Conservation (phyloP, 2,888 invertebrate genomes). For the Sinelater perroti region DNA sequence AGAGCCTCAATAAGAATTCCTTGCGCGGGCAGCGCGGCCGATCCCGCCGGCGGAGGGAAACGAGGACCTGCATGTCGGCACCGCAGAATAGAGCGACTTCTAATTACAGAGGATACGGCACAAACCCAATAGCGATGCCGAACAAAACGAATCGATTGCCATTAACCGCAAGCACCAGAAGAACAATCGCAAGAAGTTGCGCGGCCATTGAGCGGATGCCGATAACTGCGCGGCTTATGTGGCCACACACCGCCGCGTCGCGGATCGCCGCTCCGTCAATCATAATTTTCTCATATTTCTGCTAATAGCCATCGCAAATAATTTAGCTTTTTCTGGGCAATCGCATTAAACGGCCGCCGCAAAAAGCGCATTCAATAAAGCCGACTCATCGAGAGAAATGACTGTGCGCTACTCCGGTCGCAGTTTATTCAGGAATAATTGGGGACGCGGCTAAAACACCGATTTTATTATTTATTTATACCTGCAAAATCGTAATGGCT, state of each 20-base stretch:
- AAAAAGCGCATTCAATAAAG: conserved; percentile 1
- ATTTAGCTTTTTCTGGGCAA: conserved; percentile 20
- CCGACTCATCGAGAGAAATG: conserved; percentile 7
- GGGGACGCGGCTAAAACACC: no score
- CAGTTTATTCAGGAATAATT: conserved; percentile 4
- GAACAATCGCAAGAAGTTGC: conserved; percentile 51
- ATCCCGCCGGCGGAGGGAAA: no score
- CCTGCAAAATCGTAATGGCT: no score
- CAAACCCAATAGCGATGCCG: conserved; percentile 49
- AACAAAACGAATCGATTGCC: conserved; percentile 57
- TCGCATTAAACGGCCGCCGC: neutral
- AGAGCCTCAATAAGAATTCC: conserved; percentile 14
- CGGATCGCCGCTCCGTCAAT: conserved; percentile 48
- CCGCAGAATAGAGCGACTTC: conserved; percentile 38
- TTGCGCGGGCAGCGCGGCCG: neutral
- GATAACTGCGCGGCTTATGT: conserved; percentile 50
- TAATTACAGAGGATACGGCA: conserved; percentile 43
- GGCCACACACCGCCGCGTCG: conserved; percentile 51
- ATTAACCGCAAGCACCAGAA: conserved; percentile 53
- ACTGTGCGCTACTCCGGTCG: neutral
- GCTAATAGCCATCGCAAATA: conserved; percentile 22
- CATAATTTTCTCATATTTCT: conserved; percentile 48
- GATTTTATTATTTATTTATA: no score
- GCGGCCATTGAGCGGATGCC: conserved; percentile 51
- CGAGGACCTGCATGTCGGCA: conserved; percentile 7